Percentiles rank a stretch among this genome's conserved stretches.
These are phyloP conservation scores for Proteles cristata DNA, from an alignment of 2,113 vertebrate genomes.

Conservation along the genomic window DNA sequence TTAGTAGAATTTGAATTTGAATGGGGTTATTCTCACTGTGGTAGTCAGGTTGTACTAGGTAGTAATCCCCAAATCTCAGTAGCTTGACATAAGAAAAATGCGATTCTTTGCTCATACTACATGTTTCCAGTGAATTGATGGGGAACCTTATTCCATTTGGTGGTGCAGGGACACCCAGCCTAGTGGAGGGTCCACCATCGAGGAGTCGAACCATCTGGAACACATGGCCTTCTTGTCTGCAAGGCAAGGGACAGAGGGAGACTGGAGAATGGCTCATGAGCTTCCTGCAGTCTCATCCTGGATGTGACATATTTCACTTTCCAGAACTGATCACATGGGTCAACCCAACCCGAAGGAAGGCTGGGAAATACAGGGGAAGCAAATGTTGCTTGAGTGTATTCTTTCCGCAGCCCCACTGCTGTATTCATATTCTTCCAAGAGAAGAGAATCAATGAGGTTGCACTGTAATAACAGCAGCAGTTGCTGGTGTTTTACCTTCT, in stretches of 20 bases:
- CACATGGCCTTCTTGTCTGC: background rate
- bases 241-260: background rate
- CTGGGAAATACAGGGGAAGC: background rate
- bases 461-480: background rate
- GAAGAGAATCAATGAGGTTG: background rate
- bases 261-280: background rate
- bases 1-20: background rate
- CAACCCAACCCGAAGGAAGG: background rate
- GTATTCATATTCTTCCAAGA: background rate
- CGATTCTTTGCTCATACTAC: background rate
- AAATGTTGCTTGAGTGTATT: background rate
- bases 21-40: background rate
- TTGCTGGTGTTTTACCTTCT: background rate
- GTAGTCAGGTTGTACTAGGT: background rate
- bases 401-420: background rate
- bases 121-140: background rate
- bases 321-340: background rate
- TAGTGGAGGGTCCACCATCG: accelerated
- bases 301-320: background rate
- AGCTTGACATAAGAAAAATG: background rate
- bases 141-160: background rate
- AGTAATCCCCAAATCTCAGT: background rate
- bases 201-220: background rate
- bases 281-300: background rate
- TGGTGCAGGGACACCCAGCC: background rate